phyloP scores from a whole-genome alignment of 2,113 vertebrate species.

The Cervus canadensis region DNA sequence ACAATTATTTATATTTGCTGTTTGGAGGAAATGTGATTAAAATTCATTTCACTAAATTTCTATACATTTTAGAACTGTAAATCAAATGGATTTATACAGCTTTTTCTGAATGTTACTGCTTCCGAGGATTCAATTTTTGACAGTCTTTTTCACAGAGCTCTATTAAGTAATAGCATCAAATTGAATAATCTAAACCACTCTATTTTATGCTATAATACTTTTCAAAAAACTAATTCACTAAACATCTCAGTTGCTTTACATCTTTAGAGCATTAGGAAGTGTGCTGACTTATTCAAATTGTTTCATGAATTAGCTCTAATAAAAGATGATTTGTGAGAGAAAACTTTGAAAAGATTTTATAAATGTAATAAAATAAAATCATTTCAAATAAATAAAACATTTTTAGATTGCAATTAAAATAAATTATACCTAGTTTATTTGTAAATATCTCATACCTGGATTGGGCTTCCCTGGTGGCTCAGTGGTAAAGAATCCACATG shows the following conservation, averaged over 20 bases:
- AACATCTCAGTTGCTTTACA: constrained; percentile 6
- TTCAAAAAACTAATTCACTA: neutral
- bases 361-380: neutral
- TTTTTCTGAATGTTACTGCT: neutral
- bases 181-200: neutral
- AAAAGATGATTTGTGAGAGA: neutral
- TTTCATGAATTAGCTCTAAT: neutral
- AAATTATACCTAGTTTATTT: neutral
- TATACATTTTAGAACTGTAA: neutral
- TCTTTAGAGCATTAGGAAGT: neutral
- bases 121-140: neutral
- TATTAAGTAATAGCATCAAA: constrained; percentile 13
- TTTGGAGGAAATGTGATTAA: neutral
- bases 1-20: neutral
- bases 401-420: neutral
- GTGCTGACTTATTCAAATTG: neutral
- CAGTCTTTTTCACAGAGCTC: neutral
- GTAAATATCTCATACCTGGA: neutral
- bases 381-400: neutral
- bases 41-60: neutral
- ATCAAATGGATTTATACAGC: neutral
- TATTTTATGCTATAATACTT: neutral
- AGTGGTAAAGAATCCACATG: neutral
- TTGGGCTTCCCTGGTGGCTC: neutral
- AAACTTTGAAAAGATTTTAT: neutral